phyloP scores from a whole-genome alignment of 2,797 vertebrate genomes.

The Telmatherina bonti region DNA sequence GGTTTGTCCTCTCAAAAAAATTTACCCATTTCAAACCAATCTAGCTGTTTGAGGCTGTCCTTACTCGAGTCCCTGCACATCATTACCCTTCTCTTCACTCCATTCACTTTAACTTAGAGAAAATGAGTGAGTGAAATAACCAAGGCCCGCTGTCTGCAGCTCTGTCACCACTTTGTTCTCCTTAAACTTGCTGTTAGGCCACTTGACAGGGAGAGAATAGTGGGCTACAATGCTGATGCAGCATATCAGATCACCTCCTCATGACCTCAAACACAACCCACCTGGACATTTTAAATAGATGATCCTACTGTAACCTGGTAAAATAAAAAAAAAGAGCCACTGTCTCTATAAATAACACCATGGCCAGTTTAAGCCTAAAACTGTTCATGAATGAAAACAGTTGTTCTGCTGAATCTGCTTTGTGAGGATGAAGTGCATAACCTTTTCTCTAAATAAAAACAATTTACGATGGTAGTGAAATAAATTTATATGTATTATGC shows the following conservation, averaged over 20 bases:
- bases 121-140: slow-evolving; percentile 64
- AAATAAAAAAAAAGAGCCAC: neutral
- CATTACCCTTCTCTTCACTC: slow-evolving; percentile 72
- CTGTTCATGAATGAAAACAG: slow-evolving; percentile 21
- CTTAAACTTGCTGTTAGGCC: slow-evolving; percentile 20
- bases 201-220: slow-evolving; percentile 28
- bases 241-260: slow-evolving; percentile 57
- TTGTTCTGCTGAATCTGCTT: slow-evolving; percentile 6
- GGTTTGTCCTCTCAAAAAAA: slow-evolving; percentile 44
- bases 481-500: slow-evolving; percentile 6
- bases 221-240: slow-evolving; percentile 50
- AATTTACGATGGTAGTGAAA: neutral
- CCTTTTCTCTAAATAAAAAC: slow-evolving; percentile 16
- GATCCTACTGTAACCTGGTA: neutral
- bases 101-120: slow-evolving; percentile 65
- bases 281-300: slow-evolving; percentile 35
- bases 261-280: slow-evolving; percentile 44
- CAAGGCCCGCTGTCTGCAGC: slow-evolving; percentile 40
- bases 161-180: slow-evolving; percentile 34
- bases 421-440: slow-evolving; percentile 13
- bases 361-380: slow-evolving; percentile 15
- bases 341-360: slow-evolving; percentile 17
- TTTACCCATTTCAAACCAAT: slow-evolving; percentile 62
- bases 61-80: slow-evolving; percentile 68
- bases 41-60: slow-evolving; percentile 47